Percentiles rank a stretch among this genome's conserved stretches.
phyloP scores from a whole-genome alignment of 1,140 invertebrate genomes.

The Nasonia giraulti region DNA sequence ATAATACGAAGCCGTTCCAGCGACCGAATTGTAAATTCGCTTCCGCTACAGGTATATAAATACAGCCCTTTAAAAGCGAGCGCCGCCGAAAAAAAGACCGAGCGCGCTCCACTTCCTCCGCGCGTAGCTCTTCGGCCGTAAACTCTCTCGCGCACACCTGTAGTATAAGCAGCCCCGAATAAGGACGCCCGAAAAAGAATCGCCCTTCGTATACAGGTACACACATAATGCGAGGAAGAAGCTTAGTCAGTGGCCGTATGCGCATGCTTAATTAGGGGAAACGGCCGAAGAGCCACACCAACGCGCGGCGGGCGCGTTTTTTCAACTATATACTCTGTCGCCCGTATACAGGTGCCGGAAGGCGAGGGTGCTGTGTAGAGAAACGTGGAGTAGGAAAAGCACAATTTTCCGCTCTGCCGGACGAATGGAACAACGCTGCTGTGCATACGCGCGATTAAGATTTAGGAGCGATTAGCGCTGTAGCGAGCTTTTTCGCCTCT shows the following conservation, averaged over 20 bases:
- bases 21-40: background rate
- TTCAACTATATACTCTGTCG: background rate
- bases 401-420: constrained; percentile 55
- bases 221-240: background rate
- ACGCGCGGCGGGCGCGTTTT: background rate
- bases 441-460: constrained; percentile 10
- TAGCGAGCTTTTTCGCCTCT: background rate
- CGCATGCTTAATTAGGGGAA: constrained; percentile 27
- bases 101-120: background rate
- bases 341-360: background rate
- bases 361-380: background rate
- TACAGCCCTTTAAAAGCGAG: background rate
- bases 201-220: background rate
- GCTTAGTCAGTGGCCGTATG: constrained; percentile 15
- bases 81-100: background rate
- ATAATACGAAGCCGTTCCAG: too few relatives aligned
- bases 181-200: background rate
- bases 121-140: background rate
- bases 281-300: background rate
- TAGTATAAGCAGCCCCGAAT: background rate
- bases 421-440: background rate
- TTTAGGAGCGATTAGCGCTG: background rate
- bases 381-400: constrained; percentile 54
- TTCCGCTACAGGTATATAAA: background rate
- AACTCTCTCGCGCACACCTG: background rate